Base-by-base conservation (phyloP, 2,113 vertebrate species). In the Periophthalmodon schlosseri region DNA sequence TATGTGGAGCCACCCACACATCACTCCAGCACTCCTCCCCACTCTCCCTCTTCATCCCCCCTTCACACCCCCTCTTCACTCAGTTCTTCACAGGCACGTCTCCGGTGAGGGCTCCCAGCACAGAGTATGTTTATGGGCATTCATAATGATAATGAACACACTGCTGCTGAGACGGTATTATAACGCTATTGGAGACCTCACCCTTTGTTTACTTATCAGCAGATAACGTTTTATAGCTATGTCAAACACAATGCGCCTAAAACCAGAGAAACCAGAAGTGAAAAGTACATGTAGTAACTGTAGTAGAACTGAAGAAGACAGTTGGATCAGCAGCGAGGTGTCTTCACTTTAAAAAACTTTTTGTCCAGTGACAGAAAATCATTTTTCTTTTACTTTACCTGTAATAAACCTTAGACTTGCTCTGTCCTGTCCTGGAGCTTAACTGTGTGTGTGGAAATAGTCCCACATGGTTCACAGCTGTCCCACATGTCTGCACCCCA, bases 1-100 rank as follows among this genome's bases (percentile, higher is more conserved):
- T 85, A 84, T 86, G 80, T 82, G 74, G 77, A 79, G 77, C 84
- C 81, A 47, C 87, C 88, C 80, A 89, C 88, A 81, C 84, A 79
- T 82, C 83, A 82, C 86, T 84, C 79, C 81, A 75, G 68, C 82
- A 74, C 79, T 77, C 77, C 76, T 73, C 84, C 85, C 83, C 77
- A 79, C 65, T 44, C 66, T 84, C 68, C 73, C 70, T 44, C 79
- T 77, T 28, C 28, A 28, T 28, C 77, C 76, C 73, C 84, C 85
- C 83, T 76, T 77, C 65, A 44, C 66, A 83, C 69, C 75, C 71
- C 63, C 73, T 50, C 39, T 77, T 65, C 73, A 79, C 73, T 57
- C 50, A n/a, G 57, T 70, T 71, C 50, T 15, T 76, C 79, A 79
- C 84, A 68, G 81, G 28, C 34, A 34, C 39, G 49, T 56, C 69